phyloP scores from a whole-genome alignment of 2,113 vertebrate species.

The Furnarius figulus region DNA sequence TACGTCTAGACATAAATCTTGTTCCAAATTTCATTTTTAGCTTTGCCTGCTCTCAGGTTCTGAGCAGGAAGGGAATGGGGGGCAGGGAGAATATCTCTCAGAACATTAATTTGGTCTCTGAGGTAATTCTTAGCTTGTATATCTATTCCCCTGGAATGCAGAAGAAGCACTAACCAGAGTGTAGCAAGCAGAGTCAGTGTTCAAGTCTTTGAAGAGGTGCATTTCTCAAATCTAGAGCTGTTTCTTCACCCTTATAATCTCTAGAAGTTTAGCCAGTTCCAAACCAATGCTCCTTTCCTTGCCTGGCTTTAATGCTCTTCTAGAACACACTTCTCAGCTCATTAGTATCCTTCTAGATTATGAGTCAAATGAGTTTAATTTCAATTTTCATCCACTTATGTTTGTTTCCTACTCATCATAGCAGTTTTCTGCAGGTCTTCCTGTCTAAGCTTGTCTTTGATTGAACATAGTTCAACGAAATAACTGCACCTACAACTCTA shows the following conservation, averaged over 20 bases:
- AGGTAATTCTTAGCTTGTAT: background rate
- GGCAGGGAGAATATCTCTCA: background rate
- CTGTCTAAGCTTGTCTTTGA: background rate
- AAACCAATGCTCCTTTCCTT: background rate
- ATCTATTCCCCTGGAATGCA: background rate
- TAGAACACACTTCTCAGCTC: background rate
- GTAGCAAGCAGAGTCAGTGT: background rate
- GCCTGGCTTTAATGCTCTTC: background rate
- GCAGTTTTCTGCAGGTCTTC: background rate
- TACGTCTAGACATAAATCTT: background rate
- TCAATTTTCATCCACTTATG: background rate
- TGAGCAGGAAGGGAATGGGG: background rate
- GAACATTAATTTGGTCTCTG: background rate
- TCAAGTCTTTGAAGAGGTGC: background rate
- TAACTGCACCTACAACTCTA: background rate
- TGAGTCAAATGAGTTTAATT: background rate
- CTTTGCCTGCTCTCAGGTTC: background rate
- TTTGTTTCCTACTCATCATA: background rate
- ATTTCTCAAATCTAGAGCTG: background rate
- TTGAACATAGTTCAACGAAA: background rate
- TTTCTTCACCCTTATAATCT: background rate
- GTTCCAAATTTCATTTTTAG: background rate
- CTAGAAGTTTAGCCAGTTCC: background rate
- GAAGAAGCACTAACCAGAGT: background rate
- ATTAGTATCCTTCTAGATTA: background rate